phyloP scores from a whole-genome alignment of 2,888 invertebrate species.

The Strigamia transsilvanica region DNA sequence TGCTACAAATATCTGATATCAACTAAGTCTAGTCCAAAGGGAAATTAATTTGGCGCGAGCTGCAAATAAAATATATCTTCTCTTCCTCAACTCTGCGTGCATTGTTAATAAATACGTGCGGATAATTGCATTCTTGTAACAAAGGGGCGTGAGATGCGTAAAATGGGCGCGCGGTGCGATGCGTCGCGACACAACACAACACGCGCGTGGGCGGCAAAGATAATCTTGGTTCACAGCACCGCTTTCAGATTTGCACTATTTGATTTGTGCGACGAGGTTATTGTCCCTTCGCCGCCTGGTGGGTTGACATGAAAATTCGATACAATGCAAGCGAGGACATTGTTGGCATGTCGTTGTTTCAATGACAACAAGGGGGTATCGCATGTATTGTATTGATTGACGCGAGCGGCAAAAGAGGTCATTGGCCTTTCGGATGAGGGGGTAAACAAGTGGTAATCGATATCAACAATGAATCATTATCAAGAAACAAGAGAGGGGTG shows the following conservation, averaged over 20 bases:
- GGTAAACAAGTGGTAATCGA: constrained; percentile 39
- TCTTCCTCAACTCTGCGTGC: background rate
- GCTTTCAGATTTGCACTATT: background rate
- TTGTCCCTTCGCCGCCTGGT: constrained; percentile 41
- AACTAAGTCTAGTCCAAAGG: background rate
- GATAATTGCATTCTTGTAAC: constrained; percentile 39
- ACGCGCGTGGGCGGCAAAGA: constrained; percentile 23
- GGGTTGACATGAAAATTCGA: constrained; percentile 32
- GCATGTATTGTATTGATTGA: constrained; percentile 34
- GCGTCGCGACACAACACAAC: too few relatives aligned
- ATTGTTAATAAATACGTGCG: constrained; percentile 41
- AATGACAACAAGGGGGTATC: constrained; percentile 37
- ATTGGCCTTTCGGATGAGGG: constrained; percentile 42
- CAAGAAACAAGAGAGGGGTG: background rate
- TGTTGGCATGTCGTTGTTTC: constrained; percentile 19
- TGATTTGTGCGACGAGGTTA: constrained; percentile 36
- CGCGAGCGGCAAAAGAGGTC: constrained; percentile 10
- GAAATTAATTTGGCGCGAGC: constrained; percentile 36
- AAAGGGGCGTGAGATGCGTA: background rate
- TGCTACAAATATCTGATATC: constrained; percentile 20
- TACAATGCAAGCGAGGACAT: background rate
- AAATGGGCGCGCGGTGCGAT: background rate
- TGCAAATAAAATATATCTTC: constrained; percentile 27
- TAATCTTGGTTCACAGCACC: constrained; percentile 3
- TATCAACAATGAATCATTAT: constrained; percentile 46